Evolutionary conservation across 2,113 vertebrate species (phyloP).

Genomic region (Microtus montanus): DNA sequence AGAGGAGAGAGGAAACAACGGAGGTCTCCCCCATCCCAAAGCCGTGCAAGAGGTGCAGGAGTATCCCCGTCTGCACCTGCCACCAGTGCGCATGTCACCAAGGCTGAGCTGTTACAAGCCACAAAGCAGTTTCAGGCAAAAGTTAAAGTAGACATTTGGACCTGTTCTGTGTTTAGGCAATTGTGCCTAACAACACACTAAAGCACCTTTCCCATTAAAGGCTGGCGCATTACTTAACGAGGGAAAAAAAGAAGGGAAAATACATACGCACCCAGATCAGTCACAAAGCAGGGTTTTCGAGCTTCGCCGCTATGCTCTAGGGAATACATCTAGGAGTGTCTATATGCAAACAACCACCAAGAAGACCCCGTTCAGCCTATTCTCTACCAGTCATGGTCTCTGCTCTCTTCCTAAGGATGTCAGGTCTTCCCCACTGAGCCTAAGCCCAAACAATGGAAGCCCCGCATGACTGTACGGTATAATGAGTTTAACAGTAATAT

Average conservation of each 20-base stretch:
- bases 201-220: conserved; percentile 76
- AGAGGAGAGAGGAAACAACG: neutral
- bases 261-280: conserved; percentile 80
- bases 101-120: neutral
- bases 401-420: neutral
- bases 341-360: conserved; percentile 86
- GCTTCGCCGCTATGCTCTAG: neutral
- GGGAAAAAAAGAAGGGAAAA: conserved; percentile 76
- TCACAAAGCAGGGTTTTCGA: conserved; percentile 74
- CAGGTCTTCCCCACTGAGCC: neutral
- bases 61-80: neutral
- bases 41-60: neutral
- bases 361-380: conserved; percentile 76
- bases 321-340: conserved; percentile 73
- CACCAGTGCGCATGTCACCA: neutral
- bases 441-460: no score
- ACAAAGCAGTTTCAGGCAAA: neutral
- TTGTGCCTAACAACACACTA: conserved; percentile 69
- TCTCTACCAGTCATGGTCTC: conserved; percentile 42
- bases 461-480: neutral
- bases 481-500: neutral
- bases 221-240: conserved; percentile 85
- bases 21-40: neutral
- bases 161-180: conserved; percentile 62
- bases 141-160: conserved; percentile 57